These are phyloP conservation scores for Andrena cerasifolii DNA, from an alignment of 1,140 invertebrate genomes.

Conservation along the genomic window DNA sequence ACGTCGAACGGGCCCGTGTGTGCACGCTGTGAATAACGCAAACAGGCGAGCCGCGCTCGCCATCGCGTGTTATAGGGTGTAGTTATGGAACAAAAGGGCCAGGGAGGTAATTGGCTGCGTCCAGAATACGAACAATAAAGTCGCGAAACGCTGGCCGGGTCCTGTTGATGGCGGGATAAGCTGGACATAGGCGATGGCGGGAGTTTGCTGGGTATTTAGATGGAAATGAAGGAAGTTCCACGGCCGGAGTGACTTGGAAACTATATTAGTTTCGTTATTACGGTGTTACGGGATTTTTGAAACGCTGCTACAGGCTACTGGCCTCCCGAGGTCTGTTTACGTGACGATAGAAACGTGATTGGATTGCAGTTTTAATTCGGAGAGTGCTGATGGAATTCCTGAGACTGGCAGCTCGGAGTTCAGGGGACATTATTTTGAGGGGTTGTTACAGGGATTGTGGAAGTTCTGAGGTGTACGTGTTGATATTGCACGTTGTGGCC, in stretches of 20 bases:
- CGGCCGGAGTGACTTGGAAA: background rate
- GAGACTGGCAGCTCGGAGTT: too few species aligned
- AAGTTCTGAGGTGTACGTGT: too few species aligned
- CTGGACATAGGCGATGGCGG: background rate
- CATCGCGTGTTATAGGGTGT: background rate
- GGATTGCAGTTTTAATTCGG: background rate
- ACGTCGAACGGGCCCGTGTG: background rate
- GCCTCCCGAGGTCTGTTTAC: too few species aligned
- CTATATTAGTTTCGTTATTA: background rate
- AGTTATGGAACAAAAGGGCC: slow-evolving; percentile 1
- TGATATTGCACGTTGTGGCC: too few species aligned
- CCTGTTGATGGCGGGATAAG: background rate
- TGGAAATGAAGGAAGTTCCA: slow-evolving; percentile 12
- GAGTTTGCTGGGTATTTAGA: slow-evolving; percentile 2
- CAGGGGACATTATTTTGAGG: too few species aligned
- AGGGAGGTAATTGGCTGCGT: background rate
- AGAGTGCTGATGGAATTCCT: background rate
- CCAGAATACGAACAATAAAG: background rate
- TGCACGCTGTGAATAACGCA: background rate
- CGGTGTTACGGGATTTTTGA: background rate
- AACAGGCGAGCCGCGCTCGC: background rate
- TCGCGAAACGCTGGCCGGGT: background rate
- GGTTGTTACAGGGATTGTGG: too few species aligned
- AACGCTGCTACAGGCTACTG: background rate
- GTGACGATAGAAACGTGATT: background rate